phyloP scores from a whole-genome alignment of 2,797 vertebrate genomes.

The Ptychobarbus kaznakovi region DNA sequence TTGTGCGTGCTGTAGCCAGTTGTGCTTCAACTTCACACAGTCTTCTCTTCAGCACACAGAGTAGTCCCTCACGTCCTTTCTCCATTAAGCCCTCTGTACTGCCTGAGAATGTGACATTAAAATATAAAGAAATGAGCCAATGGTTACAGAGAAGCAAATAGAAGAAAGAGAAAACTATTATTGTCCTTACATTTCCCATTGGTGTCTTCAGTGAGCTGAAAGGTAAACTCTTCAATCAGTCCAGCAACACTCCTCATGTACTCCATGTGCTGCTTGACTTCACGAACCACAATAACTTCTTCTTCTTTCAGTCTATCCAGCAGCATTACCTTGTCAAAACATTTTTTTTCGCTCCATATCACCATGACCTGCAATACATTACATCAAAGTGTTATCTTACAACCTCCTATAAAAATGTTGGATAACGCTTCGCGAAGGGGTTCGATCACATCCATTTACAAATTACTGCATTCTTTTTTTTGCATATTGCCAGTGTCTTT shows the following conservation, averaged over 20 bases:
- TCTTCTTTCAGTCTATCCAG: slow-evolving; percentile 14
- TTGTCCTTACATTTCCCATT: slow-evolving; percentile 5
- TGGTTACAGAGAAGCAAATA: slow-evolving; percentile 6
- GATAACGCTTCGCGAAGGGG: background rate
- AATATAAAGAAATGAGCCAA: slow-evolving; percentile 6
- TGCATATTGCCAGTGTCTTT: background rate
- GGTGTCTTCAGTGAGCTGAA: slow-evolving; percentile 21
- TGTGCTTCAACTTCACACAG: slow-evolving; percentile 5
- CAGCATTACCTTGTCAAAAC: slow-evolving; percentile 6
- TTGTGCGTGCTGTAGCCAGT: slow-evolving; percentile 14
- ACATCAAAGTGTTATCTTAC: slow-evolving; percentile 23
- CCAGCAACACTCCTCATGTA: slow-evolving; percentile 22
- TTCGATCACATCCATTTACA: background rate
- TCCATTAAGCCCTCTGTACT: slow-evolving; percentile 13
- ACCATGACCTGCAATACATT: slow-evolving; percentile 20
- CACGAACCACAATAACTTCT: background rate
- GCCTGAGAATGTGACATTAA: slow-evolving; percentile 12
- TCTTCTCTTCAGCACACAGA: slow-evolving; percentile 5
- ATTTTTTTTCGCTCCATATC: background rate
- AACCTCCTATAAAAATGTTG: slow-evolving; percentile 11
- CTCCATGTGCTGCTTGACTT: slow-evolving; percentile 19
- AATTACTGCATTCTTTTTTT: background rate
- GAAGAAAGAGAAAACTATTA: background rate
- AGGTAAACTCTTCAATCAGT: slow-evolving; percentile 12
- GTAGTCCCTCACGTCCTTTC: slow-evolving; percentile 11